A percentile compares a stretch with the other conserved stretches of the same genome.
phyloP scores from a whole-genome alignment of 2,113 vertebrate genomes.

The Gorilla gorilla region DNA sequence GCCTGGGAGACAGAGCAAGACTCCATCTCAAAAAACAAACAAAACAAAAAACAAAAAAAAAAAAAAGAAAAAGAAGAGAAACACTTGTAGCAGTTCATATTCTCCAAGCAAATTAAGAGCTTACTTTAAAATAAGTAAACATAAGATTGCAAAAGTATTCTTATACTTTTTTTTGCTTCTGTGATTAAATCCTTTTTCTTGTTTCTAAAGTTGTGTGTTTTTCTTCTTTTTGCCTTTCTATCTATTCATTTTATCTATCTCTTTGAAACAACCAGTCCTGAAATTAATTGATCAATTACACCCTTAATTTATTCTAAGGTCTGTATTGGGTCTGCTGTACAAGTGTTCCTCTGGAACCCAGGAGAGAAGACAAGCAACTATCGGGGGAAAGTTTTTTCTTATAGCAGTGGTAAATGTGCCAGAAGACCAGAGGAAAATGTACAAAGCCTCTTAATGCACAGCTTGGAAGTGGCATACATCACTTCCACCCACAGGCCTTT shows the following conservation, averaged over 20 bases:
- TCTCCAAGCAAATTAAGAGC: background rate
- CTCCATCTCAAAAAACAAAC: no score
- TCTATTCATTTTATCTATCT: background rate
- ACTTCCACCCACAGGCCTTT: no score
- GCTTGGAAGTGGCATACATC: no score
- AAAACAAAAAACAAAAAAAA: no score
- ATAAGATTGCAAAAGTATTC: background rate
- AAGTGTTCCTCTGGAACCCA: background rate
- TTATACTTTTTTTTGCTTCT: background rate
- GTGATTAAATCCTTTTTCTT: conserved; percentile 22
- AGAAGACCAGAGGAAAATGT: background rate
- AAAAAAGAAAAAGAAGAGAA: background rate
- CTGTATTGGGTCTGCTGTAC: background rate
- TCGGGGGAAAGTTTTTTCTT: background rate
- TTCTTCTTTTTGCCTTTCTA: background rate
- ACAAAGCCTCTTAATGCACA: background rate
- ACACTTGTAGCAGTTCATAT: background rate
- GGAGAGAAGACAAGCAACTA: background rate
- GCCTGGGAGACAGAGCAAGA: no score
- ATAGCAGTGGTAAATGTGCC: background rate
- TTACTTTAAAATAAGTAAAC: background rate
- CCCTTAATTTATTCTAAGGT: background rate
- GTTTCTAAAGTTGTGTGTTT: background rate
- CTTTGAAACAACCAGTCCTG: background rate
- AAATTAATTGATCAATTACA: background rate